Evolutionary conservation across 1,140 invertebrate species (phyloP), one percentile per base, ranked within the genome.

Genomic region (Hypsibius dujardini): DNA sequence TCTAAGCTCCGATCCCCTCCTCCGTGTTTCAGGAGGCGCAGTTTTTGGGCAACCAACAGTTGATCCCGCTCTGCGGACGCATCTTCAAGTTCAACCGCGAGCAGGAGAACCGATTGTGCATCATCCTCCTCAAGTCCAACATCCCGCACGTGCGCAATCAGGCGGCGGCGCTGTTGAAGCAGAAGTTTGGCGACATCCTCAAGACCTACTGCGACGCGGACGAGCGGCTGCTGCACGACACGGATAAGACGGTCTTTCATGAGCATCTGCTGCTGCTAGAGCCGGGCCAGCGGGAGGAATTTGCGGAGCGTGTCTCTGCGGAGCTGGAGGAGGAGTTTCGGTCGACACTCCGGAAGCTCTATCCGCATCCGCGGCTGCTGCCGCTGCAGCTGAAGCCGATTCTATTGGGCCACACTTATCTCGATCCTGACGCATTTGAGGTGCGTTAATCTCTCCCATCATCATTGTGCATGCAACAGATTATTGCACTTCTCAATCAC

Each of bases 241-340:
- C 62, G 12, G 62, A 67, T 7, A 67, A 67, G 62, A 67, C 62
- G 12, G 62, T 67, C 3, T 67, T 67, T 67, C 62, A 67, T 42
- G 62, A 67, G 42, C 62, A 15, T 12, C 62, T 67, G 42, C 62
- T 67, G 12, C 42, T 67, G 42, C 42, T 67, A 42, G 62, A 67
- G 45, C 62, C 62, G 62, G 62, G 62, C 12, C 12, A 15, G 62
- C 12, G 42, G 12, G 62, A 12, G 42, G 62, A 67, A 3, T 42
- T 67, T 7, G 62, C 62, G 12, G 62, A 67, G 7, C 62, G 62
- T 12, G 62, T 67, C 62, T 15, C 62, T 45, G 42, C 42, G 3
- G 62, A 67, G 45, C 62, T 15, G 42, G 62, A 67, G 42, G 62
- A 67, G 42, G 62, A 67, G 42, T 67, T 67, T 45, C 62, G 62